These are phyloP conservation scores for Trichogramma dendrolimi DNA, from an alignment of 2,888 invertebrate species.

Conservation along the genomic window DNA sequence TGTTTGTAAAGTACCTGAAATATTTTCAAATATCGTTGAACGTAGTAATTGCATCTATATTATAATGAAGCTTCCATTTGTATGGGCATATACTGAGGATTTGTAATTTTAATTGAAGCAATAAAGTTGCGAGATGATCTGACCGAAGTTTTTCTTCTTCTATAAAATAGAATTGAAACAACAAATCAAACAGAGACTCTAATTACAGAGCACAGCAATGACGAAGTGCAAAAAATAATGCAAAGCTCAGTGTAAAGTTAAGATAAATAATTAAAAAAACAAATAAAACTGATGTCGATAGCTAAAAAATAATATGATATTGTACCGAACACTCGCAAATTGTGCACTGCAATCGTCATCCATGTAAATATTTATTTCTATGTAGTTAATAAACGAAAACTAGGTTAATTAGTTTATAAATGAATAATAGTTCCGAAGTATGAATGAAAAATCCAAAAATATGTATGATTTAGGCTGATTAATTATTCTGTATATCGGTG, in stretches of 20 bases:
- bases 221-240: constrained; percentile 8
- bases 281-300: neutral
- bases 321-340: constrained; percentile 13
- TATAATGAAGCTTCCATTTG: no score
- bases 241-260: constrained; percentile 7
- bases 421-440: constrained; percentile 26
- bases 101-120: no score
- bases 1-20: no score
- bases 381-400: constrained; percentile 23
- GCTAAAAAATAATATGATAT: constrained; percentile 2
- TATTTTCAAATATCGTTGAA: no score
- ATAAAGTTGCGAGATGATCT: constrained; percentile 2
- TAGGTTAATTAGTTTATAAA: constrained; percentile 25
- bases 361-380: constrained; percentile 28
- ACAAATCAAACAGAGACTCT: constrained; percentile 10
- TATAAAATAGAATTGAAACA: neutral
- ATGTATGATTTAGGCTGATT: no score
- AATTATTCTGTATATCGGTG: no score
- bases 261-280: neutral
- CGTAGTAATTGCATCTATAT: no score
- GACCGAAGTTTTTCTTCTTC: constrained; percentile 18
- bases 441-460: constrained; percentile 25
- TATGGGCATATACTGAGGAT: no score
- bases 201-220: constrained; percentile 7
- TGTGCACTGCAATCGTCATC: constrained; percentile 26